These are phyloP conservation scores for Scopus umbretta DNA, from an alignment of 2,113 vertebrate species.

Conservation along the genomic window DNA sequence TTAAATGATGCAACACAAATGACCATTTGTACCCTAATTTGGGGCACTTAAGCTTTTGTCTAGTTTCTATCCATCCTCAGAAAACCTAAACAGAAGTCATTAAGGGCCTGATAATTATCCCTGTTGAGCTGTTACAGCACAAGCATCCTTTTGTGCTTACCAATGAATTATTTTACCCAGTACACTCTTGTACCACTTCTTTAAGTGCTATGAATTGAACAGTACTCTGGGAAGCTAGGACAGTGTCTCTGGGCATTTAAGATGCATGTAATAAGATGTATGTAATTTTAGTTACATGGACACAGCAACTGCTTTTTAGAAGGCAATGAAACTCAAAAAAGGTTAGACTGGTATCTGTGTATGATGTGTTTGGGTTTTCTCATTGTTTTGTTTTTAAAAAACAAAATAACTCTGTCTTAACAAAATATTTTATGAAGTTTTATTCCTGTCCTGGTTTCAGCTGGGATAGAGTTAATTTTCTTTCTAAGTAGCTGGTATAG, in stretches of 20 bases:
- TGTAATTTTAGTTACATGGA: background rate
- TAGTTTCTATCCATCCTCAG: background rate
- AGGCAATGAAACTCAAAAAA: background rate
- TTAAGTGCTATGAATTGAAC: background rate
- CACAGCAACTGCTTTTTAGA: background rate
- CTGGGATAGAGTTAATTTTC: too few species aligned
- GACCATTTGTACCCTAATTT: background rate
- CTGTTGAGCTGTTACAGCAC: background rate
- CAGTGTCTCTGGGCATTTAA: background rate
- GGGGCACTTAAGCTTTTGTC: background rate
- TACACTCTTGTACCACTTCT: background rate
- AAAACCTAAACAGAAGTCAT: background rate
- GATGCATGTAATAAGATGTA: too few species aligned
- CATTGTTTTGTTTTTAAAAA: background rate
- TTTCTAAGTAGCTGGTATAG: too few species aligned
- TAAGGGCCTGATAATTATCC: background rate
- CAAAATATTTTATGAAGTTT: too few species aligned
- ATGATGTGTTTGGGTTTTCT: background rate
- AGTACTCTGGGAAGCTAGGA: background rate
- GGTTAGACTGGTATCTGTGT: background rate
- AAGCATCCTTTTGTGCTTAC: background rate
- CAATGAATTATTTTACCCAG: background rate
- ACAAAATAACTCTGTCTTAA: background rate
- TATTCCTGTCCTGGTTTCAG: too few species aligned
- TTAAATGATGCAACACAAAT: background rate